Base-by-base conservation (phyloP, 2,888 invertebrate species). In the Andricus curvator region DNA sequence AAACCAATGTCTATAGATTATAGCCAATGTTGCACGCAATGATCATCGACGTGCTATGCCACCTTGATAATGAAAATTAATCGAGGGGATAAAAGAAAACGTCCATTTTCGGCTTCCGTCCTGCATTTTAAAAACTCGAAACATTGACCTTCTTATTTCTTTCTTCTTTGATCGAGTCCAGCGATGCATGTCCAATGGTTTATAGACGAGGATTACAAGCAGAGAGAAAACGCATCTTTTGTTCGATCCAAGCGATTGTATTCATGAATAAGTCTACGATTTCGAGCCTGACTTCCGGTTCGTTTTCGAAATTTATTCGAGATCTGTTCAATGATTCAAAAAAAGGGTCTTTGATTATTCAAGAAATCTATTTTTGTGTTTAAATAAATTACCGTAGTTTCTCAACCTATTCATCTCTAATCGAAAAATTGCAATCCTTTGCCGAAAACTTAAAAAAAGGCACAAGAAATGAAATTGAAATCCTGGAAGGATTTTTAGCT, bases 51-150 rank as follows among this genome's bases (percentile, higher is more conserved):
- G 20, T 51, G 70, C 29, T 1, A 25, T 51, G 3, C 51, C 44
- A 48, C 68, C 48, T 68, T 74, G 56, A 74, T 74, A 74, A 74
- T 74, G 51, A 74, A 74, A 74, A 74, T 74, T 25, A 1, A 51
- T 29, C n/a, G 5, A 29, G 48, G 48, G 29, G 6, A 20, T 56
- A 29, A 56, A 74, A 33, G 33, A 74, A 70, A 74, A 74, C 68
- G 48, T 44, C 33, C 33, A 74, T 33, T 74, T 74, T 74, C 56
- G 29, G 6, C 33, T 74, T 74, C 51, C 33, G 33, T 56, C 20
- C 29, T 33, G 51, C 33, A 56, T 74, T 74, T 74, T 56, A 25
- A 74, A 29, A 70, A 48, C 25, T 48, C 33, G 74, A 51, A 15
- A 25, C 74, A 33, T 74, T 74, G 11, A 74, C 56, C 74, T 74